Percentiles rank a stretch among this genome's conserved stretches.
Conservation (phyloP, 2,113 vertebrate species). For the Athene noctua region DNA sequence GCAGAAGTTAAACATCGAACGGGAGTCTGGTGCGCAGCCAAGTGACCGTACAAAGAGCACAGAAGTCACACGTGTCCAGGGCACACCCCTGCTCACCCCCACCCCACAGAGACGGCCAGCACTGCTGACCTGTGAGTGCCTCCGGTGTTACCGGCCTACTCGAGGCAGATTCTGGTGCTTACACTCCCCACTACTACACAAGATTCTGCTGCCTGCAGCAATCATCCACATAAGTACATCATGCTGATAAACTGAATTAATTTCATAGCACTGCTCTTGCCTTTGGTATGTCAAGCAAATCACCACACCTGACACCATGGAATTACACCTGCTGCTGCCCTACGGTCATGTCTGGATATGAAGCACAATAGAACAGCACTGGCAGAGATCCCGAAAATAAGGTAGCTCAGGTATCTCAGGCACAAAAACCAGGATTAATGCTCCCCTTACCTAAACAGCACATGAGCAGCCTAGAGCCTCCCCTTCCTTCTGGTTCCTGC, state of each 20-base stretch:
- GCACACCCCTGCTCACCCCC: rapidly evolving
- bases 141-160: not conserved
- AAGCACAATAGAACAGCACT: not conserved
- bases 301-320: too few relatives aligned
- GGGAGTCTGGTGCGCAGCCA: rapidly evolving
- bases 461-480: not conserved
- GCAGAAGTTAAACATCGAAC: too few relatives aligned
- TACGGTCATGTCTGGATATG: not conserved
- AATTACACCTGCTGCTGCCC: not conserved
- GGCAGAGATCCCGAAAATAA: not conserved
- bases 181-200: rapidly evolving
- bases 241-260: not conserved
- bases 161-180: not conserved
- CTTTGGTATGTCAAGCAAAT: not conserved
- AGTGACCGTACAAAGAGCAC: not conserved
- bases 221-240: rapidly evolving
- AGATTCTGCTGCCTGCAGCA: not conserved
- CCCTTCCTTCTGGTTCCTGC: not conserved
- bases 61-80: too few relatives aligned
- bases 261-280: not conserved
- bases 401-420: not conserved
- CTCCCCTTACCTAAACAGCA: not conserved
- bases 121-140: not conserved
- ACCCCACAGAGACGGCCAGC: not conserved
- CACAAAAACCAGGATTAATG: not conserved